Conservation (phyloP, 2,888 invertebrate species). For the Dryomyza anilis region DNA sequence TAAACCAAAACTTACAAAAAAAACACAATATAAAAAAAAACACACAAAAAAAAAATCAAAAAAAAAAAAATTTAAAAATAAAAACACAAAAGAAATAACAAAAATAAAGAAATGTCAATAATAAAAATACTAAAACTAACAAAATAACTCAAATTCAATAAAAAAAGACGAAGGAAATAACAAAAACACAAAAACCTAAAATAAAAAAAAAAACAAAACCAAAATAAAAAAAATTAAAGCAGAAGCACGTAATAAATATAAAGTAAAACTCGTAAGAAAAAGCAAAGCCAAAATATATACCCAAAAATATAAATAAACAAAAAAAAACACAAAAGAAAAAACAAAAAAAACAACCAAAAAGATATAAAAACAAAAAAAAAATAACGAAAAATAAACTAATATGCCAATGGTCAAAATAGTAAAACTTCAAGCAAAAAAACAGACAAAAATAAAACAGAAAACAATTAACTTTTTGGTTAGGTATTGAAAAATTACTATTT, state of each 20-base stretch:
- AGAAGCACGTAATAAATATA: neutral
- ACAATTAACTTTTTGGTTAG: too few relatives aligned
- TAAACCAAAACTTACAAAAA: neutral
- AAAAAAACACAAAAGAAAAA: neutral
- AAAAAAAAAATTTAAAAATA: neutral
- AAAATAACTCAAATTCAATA: neutral
- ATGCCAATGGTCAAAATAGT: neutral
- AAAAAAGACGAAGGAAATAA: neutral
- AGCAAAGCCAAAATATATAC: neutral
- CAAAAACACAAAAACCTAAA: neutral
- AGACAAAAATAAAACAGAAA: too few relatives aligned
- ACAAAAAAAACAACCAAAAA: neutral
- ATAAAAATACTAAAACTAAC: neutral
- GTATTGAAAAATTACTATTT: too few relatives aligned
- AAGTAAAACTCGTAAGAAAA: neutral
- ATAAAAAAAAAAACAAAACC: neutral
- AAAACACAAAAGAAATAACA: neutral
- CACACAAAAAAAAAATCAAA: neutral
- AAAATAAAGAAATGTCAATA: neutral
- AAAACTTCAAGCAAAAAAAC: slow-evolving; percentile 1
- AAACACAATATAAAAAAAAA: neutral
- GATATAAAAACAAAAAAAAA: neutral
- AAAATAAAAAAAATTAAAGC: neutral
- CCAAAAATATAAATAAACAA: neutral
- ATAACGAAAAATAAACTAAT: neutral